Percentiles rank a stretch among this genome's conserved stretches.
phyloP scores from a whole-genome alignment of 2,888 invertebrate species.

The Gymnoscelis rufifasciata region DNA sequence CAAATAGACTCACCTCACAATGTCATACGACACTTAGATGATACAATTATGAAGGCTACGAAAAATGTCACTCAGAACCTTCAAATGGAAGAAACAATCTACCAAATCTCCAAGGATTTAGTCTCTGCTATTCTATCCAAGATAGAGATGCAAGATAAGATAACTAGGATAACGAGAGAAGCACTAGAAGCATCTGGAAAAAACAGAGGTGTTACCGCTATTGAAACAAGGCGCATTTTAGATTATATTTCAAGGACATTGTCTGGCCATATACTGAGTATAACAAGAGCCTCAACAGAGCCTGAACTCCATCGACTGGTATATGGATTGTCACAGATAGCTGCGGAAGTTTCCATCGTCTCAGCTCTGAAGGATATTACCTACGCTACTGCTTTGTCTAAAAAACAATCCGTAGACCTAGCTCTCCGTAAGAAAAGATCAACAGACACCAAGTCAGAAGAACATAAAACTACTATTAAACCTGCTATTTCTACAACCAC shows the following conservation, averaged over 20 bases:
- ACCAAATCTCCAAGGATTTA: conserved; percentile 66
- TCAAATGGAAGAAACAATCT: conserved; percentile 64
- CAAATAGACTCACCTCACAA: conserved; percentile 56
- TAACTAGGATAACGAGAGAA: conserved; percentile 67
- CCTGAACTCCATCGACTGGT: conserved; percentile 69
- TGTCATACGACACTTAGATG: conserved; percentile 60
- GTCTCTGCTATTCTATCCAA: conserved; percentile 67
- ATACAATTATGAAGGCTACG: conserved; percentile 53
- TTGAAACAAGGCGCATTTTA: conserved; percentile 67
- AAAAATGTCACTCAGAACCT: conserved; percentile 68
- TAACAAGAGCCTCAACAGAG: conserved; percentile 68
- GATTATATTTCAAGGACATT: conserved; percentile 70
- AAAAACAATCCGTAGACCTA: conserved; percentile 68
- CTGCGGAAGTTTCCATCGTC: conserved; percentile 69
- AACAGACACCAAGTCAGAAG: conserved; percentile 21
- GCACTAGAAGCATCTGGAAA: conserved; percentile 68
- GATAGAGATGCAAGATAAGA: conserved; percentile 70
- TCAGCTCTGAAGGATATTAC: conserved; percentile 70
- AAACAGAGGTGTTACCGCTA: conserved; percentile 68
- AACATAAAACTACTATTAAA: conserved; percentile 27
- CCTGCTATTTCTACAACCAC: conserved; percentile 10
- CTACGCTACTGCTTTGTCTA: conserved; percentile 62
- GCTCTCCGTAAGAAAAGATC: conserved; percentile 61
- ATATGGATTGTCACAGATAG: conserved; percentile 70
- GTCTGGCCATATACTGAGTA: conserved; percentile 63